Base-by-base conservation (phyloP, 23 tunicate genomes). In the Ascidia mentula region DNA sequence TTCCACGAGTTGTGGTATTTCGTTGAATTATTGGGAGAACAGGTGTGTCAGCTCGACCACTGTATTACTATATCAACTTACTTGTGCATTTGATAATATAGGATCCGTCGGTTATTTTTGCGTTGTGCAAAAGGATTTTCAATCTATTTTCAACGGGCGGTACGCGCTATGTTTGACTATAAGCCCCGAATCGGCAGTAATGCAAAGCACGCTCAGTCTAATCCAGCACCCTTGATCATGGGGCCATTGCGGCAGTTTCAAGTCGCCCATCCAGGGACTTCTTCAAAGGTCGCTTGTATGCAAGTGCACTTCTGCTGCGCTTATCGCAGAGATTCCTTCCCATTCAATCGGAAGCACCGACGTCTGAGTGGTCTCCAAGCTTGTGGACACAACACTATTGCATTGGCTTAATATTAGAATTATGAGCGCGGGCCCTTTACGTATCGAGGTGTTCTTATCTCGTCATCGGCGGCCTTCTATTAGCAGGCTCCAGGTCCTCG, bases 401-500 rank as follows among this genome's bases (percentile, higher is more conserved):
- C 65, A 53, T 20, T 53, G 65, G 65, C 65, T 53, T 53, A 53
- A 53, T 53, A 53, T 53, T 53, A 53, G 65, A 53, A 53, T 53
- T 53, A 53, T 53, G 24, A 53, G 65, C 65, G 24, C 24, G 28
- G 65, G 65, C 13, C 13, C 65, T 53, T n/a, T 28, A 53, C 65
- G 65, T 53, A 53, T 53, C 65, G 65, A 53, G 65, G 65, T 53
- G 65, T 53, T 53, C 65, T 53, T 53, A 53, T 53, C 65, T 53
- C 65, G 65, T 53, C 65, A 53, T 53, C 65, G 65, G n/a, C 24
- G 65, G 7, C 28, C 65, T 53, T 53, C 65, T 28, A 53, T 53
- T 28, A 53, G 65, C 65, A 53, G 65, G 65, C 65, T 53, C 65
- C 65, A 53, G 65, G 65, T 53, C 65, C 65, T 53, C 65, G 65